Percentiles rank a stretch among this genome's conserved stretches.
These are phyloP conservation scores for Pachydiplax longipennis DNA, from an alignment of 2,888 invertebrate genomes.

Conservation along the genomic window DNA sequence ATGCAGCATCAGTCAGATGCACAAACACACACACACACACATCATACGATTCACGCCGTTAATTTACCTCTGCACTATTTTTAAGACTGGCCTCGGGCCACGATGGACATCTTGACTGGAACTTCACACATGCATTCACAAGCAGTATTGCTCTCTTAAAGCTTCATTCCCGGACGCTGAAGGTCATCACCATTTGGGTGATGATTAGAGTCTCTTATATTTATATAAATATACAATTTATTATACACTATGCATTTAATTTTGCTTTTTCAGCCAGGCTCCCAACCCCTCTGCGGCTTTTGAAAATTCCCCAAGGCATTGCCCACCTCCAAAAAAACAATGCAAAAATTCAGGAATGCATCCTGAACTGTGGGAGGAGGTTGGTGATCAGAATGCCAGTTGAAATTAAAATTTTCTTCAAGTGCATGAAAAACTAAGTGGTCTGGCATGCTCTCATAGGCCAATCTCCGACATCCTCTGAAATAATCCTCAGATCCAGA, in stretches of 20 bases:
- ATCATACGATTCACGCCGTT: not conserved
- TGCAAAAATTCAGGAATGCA: slow-evolving; percentile 26
- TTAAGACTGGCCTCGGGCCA: slow-evolving; percentile 2
- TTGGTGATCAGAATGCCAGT: slow-evolving; percentile 29
- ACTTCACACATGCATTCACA: slow-evolving; percentile 40
- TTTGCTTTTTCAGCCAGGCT: slow-evolving; percentile 16
- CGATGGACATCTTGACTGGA: slow-evolving; percentile 34
- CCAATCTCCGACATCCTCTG: slow-evolving; percentile 24
- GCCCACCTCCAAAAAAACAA: slow-evolving; percentile 26
- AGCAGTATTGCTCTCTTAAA: slow-evolving; percentile 31
- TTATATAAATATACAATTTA: not conserved
- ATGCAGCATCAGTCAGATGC: not conserved
- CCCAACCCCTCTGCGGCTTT: slow-evolving; percentile 40
- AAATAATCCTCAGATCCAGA: slow-evolving; percentile 26
- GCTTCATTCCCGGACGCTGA: slow-evolving; percentile 40
- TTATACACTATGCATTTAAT: slow-evolving; percentile 17
- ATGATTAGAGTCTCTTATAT: not conserved
- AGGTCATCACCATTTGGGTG: slow-evolving; percentile 26
- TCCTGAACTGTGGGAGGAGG: slow-evolving; percentile 6
- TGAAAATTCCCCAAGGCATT: slow-evolving; percentile 23
- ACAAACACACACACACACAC: not conserved
- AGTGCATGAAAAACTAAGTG: not conserved
- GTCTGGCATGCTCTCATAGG: slow-evolving; percentile 21
- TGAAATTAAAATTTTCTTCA: not conserved
- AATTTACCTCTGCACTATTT: slow-evolving; percentile 14